Evolutionary conservation across 2,888 invertebrate genomes (phyloP).

Genomic region (Herminia tarsipennalis): DNA sequence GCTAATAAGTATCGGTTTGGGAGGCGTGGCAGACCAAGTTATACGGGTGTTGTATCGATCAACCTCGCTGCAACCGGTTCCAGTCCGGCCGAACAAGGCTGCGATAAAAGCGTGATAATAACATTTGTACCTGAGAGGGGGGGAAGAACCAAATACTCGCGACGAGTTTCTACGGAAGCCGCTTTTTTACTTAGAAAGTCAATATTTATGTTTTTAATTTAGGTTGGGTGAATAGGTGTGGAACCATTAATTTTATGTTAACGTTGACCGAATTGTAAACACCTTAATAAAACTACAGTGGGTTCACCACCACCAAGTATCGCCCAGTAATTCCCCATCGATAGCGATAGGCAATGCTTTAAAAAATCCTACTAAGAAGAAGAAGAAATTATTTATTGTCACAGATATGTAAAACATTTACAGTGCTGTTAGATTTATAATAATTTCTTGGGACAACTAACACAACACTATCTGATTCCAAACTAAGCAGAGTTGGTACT

Average conservation of each 20-base stretch:
- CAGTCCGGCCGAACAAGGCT: slow-evolving; percentile 59
- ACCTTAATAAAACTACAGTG: background rate
- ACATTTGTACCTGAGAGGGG: slow-evolving; percentile 52
- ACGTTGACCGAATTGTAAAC: background rate
- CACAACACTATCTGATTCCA: too few relatives aligned
- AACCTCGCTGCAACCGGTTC: slow-evolving; percentile 76
- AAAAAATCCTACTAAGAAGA: too few relatives aligned
- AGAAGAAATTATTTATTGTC: too few relatives aligned
- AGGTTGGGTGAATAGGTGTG: slow-evolving; percentile 8
- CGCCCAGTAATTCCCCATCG: too few relatives aligned
- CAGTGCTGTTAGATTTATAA: too few relatives aligned
- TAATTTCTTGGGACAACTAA: too few relatives aligned
- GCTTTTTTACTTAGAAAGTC: slow-evolving; percentile 14
- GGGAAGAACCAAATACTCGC: slow-evolving; percentile 30
- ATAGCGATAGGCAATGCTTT: too few relatives aligned
- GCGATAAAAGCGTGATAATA: slow-evolving; percentile 67
- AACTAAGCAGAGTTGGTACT: too few relatives aligned
- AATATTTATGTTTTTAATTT: slow-evolving; percentile 3
- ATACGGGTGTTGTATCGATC: slow-evolving; percentile 47
- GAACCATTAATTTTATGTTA: slow-evolving; percentile 23
- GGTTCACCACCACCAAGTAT: too few relatives aligned
- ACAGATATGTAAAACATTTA: too few relatives aligned
- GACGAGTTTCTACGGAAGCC: slow-evolving; percentile 21
- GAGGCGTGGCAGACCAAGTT: slow-evolving; percentile 41
- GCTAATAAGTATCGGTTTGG: slow-evolving; percentile 6